Conservation (phyloP, 2,113 vertebrate genomes). For the Austrofundulus limnaeus region DNA sequence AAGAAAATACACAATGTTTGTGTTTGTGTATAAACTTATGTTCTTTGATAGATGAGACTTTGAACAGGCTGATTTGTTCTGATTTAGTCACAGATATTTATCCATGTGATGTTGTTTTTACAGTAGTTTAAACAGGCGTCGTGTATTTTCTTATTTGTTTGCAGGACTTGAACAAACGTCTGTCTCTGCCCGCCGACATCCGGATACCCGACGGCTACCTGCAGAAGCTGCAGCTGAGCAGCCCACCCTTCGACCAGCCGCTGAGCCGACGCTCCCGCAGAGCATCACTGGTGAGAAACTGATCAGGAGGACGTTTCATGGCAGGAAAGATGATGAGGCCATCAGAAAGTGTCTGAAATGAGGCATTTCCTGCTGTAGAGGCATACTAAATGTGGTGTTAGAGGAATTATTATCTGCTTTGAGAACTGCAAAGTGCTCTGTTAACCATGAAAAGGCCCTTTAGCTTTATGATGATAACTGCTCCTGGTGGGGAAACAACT, state of each 20-base stretch:
- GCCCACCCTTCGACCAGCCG: conserved; percentile 93
- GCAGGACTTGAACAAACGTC: conserved; percentile 96
- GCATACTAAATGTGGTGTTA: no score
- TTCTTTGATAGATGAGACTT: conserved; percentile 24
- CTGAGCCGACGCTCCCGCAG: conserved; percentile 95
- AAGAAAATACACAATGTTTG: not conserved
- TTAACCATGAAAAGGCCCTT: no score
- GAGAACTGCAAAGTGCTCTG: no score
- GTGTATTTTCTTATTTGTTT: conserved; percentile 1
- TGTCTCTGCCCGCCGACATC: conserved; percentile 97
- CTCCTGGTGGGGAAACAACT: no score
- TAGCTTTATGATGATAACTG: no score
- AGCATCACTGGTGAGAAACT: conserved; percentile 89
- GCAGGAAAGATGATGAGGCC: no score
- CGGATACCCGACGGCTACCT: conserved; percentile 97
- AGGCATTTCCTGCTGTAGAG: no score
- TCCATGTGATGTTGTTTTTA: conserved; percentile 40
- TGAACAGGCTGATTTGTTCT: conserved; percentile 10
- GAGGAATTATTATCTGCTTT: no score
- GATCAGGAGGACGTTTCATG: no score
- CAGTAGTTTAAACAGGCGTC: not conserved
- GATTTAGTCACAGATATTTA: not conserved
- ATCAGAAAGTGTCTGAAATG: no score
- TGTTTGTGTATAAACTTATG: no score
- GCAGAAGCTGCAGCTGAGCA: conserved; percentile 95